A percentile compares a stretch with the other conserved stretches of the same genome.
Evolutionary conservation across 2,888 invertebrate species (phyloP).

Genomic region (Orgyia antiqua): DNA sequence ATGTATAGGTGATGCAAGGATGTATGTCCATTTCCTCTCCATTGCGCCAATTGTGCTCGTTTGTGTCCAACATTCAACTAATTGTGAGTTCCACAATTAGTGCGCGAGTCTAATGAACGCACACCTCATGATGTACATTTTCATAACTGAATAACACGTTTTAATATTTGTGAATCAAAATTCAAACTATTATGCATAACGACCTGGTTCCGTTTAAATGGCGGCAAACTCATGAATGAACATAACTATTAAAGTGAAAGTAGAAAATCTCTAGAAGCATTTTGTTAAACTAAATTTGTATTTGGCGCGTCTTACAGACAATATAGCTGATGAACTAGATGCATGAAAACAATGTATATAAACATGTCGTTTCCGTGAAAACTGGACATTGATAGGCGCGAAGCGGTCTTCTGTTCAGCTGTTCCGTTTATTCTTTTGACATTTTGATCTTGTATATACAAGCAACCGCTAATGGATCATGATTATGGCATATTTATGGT

Average conservation of each 20-base stretch:
- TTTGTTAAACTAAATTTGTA: conserved; percentile 14
- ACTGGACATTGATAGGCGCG: conserved; percentile 8
- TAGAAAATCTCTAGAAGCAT: conserved; percentile 14
- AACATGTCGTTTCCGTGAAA: conserved; percentile 11
- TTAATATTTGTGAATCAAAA: too few species aligned
- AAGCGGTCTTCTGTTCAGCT: conserved; percentile 7
- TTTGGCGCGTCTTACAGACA: conserved; percentile 12
- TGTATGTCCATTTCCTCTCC: conserved; percentile 68
- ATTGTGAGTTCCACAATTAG: conserved; percentile 68
- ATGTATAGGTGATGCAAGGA: too few species aligned
- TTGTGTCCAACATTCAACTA: conserved; percentile 60
- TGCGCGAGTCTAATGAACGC: conserved; percentile 40
- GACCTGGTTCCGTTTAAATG: conserved; percentile 3
- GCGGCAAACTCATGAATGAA: conserved; percentile 11
- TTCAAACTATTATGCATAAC: neutral
- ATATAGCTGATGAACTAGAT: conserved; percentile 12
- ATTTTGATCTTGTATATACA: conserved; percentile 25
- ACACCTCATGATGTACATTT: conserved; percentile 34
- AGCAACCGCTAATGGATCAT: conserved; percentile 17
- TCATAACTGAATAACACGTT: conserved; percentile 6
- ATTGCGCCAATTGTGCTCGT: conserved; percentile 73
- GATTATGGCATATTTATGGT: too few species aligned
- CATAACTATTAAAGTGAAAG: conserved; percentile 21
- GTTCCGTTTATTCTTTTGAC: conserved; percentile 15
- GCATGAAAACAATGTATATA: conserved; percentile 18